Evolutionary conservation across 2,888 invertebrate genomes (phyloP).

Genomic region (Philhelius pedissequus): DNA sequence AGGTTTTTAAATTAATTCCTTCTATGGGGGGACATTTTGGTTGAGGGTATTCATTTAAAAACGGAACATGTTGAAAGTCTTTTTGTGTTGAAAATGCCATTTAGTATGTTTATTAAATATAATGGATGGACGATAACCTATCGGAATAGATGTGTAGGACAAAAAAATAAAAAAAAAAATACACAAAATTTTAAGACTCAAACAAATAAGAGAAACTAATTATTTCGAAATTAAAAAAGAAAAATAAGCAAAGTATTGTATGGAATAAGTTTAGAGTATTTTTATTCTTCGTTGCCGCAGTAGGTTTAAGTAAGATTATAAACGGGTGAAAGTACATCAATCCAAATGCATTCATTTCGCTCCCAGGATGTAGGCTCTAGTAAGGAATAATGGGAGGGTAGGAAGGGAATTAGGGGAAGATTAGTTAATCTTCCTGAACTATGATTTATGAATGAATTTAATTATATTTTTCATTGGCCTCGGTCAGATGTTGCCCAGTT

Average conservation of each 20-base stretch:
- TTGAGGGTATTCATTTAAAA: slow-evolving; percentile 72
- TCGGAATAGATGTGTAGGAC: not conserved
- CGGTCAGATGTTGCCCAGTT: too few species aligned
- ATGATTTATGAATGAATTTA: too few species aligned
- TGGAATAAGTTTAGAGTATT: not conserved
- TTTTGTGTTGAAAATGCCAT: slow-evolving; percentile 78
- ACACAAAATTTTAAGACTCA: slow-evolving; percentile 31
- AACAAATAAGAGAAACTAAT: not conserved
- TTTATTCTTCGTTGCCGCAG: not conserved
- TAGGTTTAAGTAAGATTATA: too few species aligned
- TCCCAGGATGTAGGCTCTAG: too few species aligned
- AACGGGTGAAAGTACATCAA: too few species aligned
- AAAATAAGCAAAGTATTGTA: not conserved
- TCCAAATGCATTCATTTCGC: too few species aligned
- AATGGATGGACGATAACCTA: too few species aligned
- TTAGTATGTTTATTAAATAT: not conserved
- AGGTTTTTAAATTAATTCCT: slow-evolving; percentile 74
- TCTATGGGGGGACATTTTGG: slow-evolving; percentile 70
- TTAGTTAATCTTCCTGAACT: too few species aligned
- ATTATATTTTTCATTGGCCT: too few species aligned
- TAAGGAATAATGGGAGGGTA: too few species aligned
- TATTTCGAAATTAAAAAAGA: not conserved
- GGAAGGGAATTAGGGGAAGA: too few species aligned
- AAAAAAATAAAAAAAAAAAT: slow-evolving; percentile 10
- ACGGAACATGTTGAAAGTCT: slow-evolving; percentile 75